phyloP scores from a whole-genome alignment of 2,888 invertebrate genomes.

The Agrochola circellaris region DNA sequence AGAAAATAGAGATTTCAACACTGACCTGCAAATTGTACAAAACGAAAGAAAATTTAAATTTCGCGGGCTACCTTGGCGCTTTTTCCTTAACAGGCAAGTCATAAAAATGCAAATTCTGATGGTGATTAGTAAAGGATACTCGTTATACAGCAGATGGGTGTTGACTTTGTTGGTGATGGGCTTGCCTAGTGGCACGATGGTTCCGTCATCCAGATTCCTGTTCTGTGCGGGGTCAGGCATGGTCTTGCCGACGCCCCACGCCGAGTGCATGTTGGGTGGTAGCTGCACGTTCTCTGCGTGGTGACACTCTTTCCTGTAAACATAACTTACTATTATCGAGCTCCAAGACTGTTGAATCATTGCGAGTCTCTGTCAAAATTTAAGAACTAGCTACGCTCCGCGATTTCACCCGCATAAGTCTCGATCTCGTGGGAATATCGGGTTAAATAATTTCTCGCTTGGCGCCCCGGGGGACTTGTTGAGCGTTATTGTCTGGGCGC shows the following conservation, averaged over 20 bases:
- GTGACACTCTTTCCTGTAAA: conserved; percentile 93
- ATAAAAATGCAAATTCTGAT: background rate
- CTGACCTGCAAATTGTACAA: background rate
- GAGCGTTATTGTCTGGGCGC: background rate
- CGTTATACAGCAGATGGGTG: conserved; percentile 96
- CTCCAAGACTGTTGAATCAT: background rate
- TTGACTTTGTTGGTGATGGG: conserved; percentile 84
- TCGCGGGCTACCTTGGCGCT: background rate
- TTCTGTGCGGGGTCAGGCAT: conserved; percentile 94
- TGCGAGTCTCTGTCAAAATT: background rate
- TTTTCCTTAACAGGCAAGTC: no score
- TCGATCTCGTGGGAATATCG: no score
- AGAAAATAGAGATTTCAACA: no score
- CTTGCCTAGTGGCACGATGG: conserved; percentile 95
- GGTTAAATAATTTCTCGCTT: background rate
- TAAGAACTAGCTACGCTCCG: no score
- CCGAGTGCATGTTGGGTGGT: conserved; percentile 96
- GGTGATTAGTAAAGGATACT: conserved; percentile 93
- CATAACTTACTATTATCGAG: background rate
- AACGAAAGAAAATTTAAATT: background rate
- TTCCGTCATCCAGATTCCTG: conserved; percentile 91
- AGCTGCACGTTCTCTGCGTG: conserved; percentile 94
- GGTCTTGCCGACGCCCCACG: conserved; percentile 96
- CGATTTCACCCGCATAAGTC: no score
- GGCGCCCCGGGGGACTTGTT: no score